Base-by-base conservation (phyloP, 2,113 vertebrate species). In the Scopus umbretta region DNA sequence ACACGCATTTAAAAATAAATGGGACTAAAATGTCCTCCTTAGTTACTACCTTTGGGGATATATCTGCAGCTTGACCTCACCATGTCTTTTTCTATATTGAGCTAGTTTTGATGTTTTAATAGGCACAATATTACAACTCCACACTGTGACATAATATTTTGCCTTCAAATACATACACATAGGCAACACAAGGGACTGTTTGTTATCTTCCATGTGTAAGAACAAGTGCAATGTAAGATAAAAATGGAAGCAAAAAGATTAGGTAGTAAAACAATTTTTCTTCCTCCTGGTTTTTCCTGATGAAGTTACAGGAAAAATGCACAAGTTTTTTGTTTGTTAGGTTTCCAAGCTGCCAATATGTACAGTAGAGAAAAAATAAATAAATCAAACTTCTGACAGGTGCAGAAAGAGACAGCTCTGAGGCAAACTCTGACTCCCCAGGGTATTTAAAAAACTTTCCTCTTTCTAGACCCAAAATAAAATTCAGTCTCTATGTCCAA, bases 331-430 rank as follows among this genome's bases (percentile, higher is more conserved):
- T 97, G 78, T 94, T 97, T 96, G 89, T 83, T 95, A 76, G 38
- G 52, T 79, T 96, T 95, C 71, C 78, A 95, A 88, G 79, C 85
- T 97, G 96, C 88, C 94, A 97, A 88, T 97, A 95, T 95, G 74
- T 96, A 94, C 80, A 94, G 80, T 66, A 92, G 75, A 89, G 80
- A 86, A 80, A 91, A 80, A 74, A 84, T 13, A 82, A 86, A 88
- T 65, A 79, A 95, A 92, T 88, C 62, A 92, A 56, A 89, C 71
- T 97, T 97, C 86, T 97, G 95, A 96, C 92, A 96, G 95, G 92
- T 94, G 88, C 83, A 95, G 71, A 93, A 95, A 85, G 79, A 95
- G 47, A 93, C 70, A 85, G 71, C 78, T 96, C 95, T 86, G 91
- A 96, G 92, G 91, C 74, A 95, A 96, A 90, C 38, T 88, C 68